Conservation (phyloP, 2,888 invertebrate genomes). For the Camponotus fellah region DNA sequence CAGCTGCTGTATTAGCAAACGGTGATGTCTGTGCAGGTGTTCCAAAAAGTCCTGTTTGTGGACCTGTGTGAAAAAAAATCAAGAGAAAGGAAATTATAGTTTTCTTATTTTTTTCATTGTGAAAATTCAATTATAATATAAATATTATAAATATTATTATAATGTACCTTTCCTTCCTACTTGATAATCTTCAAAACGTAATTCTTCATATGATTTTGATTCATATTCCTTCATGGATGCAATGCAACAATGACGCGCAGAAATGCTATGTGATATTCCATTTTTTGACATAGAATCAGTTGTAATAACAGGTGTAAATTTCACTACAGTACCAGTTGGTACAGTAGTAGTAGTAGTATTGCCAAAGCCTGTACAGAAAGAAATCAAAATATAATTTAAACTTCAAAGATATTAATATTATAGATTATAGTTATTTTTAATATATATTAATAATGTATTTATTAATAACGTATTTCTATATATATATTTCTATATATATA, state of each 20-base stretch:
- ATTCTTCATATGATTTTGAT: slow-evolving; percentile 96
- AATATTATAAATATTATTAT: too few relatives aligned
- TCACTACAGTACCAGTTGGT: slow-evolving; percentile 91
- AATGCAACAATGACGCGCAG: slow-evolving; percentile 98
- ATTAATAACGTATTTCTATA: too few relatives aligned
- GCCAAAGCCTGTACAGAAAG: slow-evolving; percentile 77
- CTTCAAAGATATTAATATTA: not conserved
- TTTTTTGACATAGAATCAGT: slow-evolving; percentile 97
- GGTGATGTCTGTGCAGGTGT: slow-evolving; percentile 83
- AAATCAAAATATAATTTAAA: slow-evolving; percentile 17
- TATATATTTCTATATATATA: not conserved
- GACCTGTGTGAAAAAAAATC: slow-evolving; percentile 67
- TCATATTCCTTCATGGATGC: slow-evolving; percentile 99
- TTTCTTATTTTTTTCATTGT: not conserved
- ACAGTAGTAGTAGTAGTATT: slow-evolving; percentile 82
- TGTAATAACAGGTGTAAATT: slow-evolving; percentile 95
- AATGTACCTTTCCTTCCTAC: slow-evolving; percentile 93
- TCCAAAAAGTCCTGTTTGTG: slow-evolving; percentile 87
- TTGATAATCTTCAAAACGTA: slow-evolving; percentile 96
- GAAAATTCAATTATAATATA: not conserved
- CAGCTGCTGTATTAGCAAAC: slow-evolving; percentile 86
- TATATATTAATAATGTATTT: not conserved
- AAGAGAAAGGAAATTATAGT: not conserved
- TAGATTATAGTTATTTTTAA: not conserved
- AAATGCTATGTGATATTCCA: slow-evolving; percentile 94